phyloP scores from a whole-genome alignment of 1,140 invertebrate genomes.

The Drosophila bifasciata region DNA sequence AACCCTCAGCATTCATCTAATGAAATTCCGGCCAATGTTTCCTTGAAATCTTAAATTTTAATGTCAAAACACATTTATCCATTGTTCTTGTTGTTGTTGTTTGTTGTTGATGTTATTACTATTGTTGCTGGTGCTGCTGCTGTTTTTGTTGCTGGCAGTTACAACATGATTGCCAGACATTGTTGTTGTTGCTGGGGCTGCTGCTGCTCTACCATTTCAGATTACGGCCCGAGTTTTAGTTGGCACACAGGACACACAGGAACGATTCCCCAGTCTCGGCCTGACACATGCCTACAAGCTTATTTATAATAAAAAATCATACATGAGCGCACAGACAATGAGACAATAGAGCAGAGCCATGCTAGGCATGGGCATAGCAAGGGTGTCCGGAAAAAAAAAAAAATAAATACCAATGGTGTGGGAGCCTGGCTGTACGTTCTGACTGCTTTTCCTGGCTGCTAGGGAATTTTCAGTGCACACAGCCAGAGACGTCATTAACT shows the following conservation, averaged over 20 bases:
- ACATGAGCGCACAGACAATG: constrained; percentile 78
- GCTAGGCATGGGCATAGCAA: constrained; percentile 18
- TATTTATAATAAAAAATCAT: constrained; percentile 82
- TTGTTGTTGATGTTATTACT: constrained; percentile 35
- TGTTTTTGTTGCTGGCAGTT: constrained; percentile 42
- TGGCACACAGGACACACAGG: constrained; percentile 49
- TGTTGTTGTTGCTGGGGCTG: constrained; percentile 21
- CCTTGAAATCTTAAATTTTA: constrained; percentile 66
- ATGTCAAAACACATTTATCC: constrained; percentile 45
- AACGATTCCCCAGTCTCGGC: constrained; percentile 2
- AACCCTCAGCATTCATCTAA: constrained; percentile 31
- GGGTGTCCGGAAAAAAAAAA: constrained; percentile 39
- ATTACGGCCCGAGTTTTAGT: constrained; percentile 75
- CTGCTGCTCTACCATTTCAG: constrained; percentile 64
- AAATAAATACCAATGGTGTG: constrained; percentile 33
- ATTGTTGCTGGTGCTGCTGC: constrained; percentile 27
- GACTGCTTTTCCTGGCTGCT: constrained; percentile 39
- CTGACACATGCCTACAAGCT: constrained; percentile 78
- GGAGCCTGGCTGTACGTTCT: constrained; percentile 25
- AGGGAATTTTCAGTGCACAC: constrained; percentile 42
- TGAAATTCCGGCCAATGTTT: constrained; percentile 47
- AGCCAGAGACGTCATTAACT: constrained; percentile 67
- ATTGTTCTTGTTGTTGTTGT: constrained; percentile 35
- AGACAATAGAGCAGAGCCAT: constrained; percentile 67
- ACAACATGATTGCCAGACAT: constrained; percentile 55